Evolutionary conservation across 2,797 vertebrate species (phyloP).

Genomic region (Phoeniculus purpureus): DNA sequence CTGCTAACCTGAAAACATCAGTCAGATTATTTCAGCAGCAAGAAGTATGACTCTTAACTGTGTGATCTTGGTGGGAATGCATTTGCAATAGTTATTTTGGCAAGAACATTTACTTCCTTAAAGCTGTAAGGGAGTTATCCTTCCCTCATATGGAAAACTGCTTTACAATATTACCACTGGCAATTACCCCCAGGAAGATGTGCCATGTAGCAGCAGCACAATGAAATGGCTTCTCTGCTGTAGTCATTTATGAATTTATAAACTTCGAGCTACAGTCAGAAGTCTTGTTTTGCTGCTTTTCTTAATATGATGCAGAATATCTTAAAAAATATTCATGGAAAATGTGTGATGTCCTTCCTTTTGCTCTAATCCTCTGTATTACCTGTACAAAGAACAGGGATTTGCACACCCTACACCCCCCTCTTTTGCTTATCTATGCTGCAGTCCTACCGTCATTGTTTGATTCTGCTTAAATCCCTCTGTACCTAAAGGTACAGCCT

Average conservation of each 20-base stretch:
- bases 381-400: slow-evolving; percentile 64
- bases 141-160: neutral
- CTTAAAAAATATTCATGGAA: slow-evolving; percentile 51
- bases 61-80: neutral
- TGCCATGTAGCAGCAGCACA: neutral
- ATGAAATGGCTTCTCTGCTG: slow-evolving; percentile 27
- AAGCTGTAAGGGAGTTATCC: neutral
- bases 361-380: slow-evolving; percentile 53
- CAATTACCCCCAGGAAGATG: neutral
- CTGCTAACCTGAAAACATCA: slow-evolving; percentile 13
- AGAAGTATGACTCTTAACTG: neutral
- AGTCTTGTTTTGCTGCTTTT: slow-evolving; percentile 45
- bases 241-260: slow-evolving; percentile 12
- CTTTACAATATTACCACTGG: neutral
- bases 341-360: slow-evolving; percentile 12
- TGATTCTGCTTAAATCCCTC: slow-evolving; percentile 74
- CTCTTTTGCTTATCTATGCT: slow-evolving; percentile 55
- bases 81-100: neutral
- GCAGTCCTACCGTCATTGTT: slow-evolving; percentile 68
- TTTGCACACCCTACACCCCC: neutral
- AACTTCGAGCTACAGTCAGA: slow-evolving; percentile 23
- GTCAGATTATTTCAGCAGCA: neutral
- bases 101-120: neutral
- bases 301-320: slow-evolving; percentile 46
- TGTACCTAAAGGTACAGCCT: slow-evolving; percentile 73